Evolutionary conservation across 2,888 invertebrate genomes (phyloP).

Genomic region (Xylophagus ater): DNA sequence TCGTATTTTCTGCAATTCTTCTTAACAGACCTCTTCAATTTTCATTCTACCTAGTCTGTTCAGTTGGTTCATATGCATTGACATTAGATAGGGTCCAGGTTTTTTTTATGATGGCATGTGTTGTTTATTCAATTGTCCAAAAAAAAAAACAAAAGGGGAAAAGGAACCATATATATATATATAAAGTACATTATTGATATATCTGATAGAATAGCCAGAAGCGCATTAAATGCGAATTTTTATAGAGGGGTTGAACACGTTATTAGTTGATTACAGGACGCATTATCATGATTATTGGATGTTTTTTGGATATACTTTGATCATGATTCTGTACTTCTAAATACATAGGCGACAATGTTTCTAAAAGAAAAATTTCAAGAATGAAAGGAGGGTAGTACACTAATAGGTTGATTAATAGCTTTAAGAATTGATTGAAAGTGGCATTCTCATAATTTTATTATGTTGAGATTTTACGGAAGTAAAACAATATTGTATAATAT

Average conservation of each 20-base stretch:
- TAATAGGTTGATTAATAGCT: conserved; percentile 42
- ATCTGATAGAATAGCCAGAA: conserved; percentile 17
- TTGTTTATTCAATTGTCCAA: conserved; percentile 22
- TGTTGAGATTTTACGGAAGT: too few species aligned
- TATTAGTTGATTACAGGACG: conserved; percentile 43
- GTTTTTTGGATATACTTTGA: conserved; percentile 19
- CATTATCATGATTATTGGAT: conserved; percentile 42
- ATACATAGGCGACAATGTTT: too few species aligned
- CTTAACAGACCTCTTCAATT: too few species aligned
- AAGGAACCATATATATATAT: conserved; percentile 18
- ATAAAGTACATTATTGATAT: conserved; percentile 2
- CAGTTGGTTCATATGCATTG: too few species aligned
- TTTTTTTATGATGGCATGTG: conserved; percentile 21
- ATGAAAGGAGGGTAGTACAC: conserved; percentile 17
- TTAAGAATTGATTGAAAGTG: too few species aligned
- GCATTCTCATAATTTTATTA: too few species aligned
- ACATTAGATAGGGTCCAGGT: conserved; percentile 12
- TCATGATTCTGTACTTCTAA: conserved; percentile 18
- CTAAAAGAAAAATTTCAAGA: conserved; percentile 10
- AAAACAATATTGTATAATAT: too few species aligned
- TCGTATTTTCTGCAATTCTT: too few species aligned
- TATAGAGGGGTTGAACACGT: conserved; percentile 24
- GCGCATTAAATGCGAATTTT: conserved; percentile 8
- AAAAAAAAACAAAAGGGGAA: conserved; percentile 14
- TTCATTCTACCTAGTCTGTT: too few species aligned